Conservation (phyloP, 2,113 vertebrate genomes). For the Poeciliopsis prolifica region DNA sequence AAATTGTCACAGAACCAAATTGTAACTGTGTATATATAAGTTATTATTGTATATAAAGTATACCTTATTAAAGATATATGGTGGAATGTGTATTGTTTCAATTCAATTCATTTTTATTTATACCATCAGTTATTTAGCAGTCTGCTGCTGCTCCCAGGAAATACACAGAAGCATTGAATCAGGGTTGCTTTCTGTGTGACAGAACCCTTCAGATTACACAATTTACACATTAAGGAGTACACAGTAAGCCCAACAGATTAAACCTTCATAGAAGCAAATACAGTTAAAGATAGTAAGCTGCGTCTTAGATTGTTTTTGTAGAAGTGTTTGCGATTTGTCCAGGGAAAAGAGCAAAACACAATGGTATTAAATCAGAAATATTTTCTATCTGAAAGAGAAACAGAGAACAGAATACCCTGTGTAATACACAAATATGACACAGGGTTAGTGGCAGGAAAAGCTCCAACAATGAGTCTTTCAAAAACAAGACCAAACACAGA, state of each 20-base stretch:
- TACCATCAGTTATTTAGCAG: background rate
- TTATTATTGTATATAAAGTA: slow-evolving; percentile 85
- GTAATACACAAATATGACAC: background rate
- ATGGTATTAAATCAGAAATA: background rate
- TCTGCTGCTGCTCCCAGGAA: background rate
- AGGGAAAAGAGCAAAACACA: background rate
- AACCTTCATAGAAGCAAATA: background rate
- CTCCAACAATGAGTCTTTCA: background rate
- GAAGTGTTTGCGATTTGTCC: background rate
- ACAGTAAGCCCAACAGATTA: too few relatives aligned
- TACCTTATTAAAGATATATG: slow-evolving; percentile 75
- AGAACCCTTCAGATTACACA: too few relatives aligned
- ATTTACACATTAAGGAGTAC: too few relatives aligned
- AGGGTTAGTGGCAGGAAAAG: background rate
- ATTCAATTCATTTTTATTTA: background rate
- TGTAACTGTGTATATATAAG: slow-evolving; percentile 85
- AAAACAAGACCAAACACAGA: background rate
- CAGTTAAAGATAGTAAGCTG: background rate
- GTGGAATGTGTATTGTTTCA: slow-evolving; percentile 19
- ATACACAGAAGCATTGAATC: background rate
- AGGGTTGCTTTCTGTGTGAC: background rate
- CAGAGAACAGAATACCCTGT: too few relatives aligned
- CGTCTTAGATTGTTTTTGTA: background rate
- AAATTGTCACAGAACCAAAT: slow-evolving; percentile 56
- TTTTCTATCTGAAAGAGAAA: background rate